Evolutionary conservation across 1,140 invertebrate species (phyloP), one percentile per base, ranked within the genome.

Genomic region (Gonatopus flavifemur): DNA sequence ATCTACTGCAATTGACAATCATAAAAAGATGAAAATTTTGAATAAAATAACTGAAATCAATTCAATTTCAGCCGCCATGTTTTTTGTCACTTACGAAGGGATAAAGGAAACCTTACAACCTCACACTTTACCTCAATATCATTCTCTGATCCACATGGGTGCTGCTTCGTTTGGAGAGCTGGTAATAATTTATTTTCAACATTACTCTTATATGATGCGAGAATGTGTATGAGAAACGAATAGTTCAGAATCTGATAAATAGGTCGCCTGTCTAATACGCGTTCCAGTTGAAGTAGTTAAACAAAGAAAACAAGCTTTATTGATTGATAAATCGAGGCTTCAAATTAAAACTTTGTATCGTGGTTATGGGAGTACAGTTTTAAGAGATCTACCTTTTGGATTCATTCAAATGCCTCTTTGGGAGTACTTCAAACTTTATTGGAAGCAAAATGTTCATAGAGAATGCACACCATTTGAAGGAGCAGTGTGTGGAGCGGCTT

Each of bases 241-340:
- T 33, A 15, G 32, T 13, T 7, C 13, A n/a, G n/a, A 19, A 36
- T 19, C 12, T 6, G 9, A 19, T 1, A 36, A 15, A 15, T 24
- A 91, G 92, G 77, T 86, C 15, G 92, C 95, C 7, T 98, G 96
- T 70, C 59, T 91, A n/a, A 80, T 96, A 25, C 81, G 96, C 59
- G 96, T 98, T 9, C 96, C 96, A 1, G 88, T 93, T n/a, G 96
- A 99, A 78, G 88, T 98, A 39, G 83, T 95, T 0, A 99, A 99
- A 76, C 96, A 98, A 77, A 80, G 96, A 58, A 84, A 89, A 45
- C 96, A 98, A 77, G 88, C 90, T 1, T 70, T 81, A 3, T 76
- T 81, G 9, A 59, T 66, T 0, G 76, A 80, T 42, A 59, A 62
- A 41, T 62, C 63, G 63, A 75, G 57, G 24, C 67, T 80, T 45